Percentiles rank a stretch among this genome's conserved stretches.
These are phyloP conservation scores for Aramus guarauna DNA, from an alignment of 2,113 vertebrate genomes.

Conservation along the genomic window DNA sequence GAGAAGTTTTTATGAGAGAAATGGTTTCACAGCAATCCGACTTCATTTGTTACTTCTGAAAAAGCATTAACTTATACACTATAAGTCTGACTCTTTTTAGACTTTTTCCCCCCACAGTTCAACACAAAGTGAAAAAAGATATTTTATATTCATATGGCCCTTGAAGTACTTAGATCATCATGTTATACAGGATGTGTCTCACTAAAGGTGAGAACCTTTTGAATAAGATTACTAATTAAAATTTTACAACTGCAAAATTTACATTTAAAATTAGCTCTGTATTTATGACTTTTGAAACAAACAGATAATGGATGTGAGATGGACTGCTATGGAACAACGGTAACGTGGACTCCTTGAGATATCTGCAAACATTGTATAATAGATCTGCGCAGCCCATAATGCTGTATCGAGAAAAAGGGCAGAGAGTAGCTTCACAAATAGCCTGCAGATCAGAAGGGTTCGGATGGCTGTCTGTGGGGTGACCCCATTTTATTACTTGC, in stretches of 20 bases:
- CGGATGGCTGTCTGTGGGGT: not conserved
- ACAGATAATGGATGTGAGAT: not conserved
- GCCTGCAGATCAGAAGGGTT: not conserved
- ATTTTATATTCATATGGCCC: not conserved
- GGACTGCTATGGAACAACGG: not conserved
- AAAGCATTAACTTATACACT: not conserved
- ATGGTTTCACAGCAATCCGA: not conserved
- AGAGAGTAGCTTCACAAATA: not conserved
- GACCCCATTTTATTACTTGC: not conserved
- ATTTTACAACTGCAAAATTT: not conserved
- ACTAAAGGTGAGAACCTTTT: not conserved
- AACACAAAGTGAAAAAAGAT: not conserved
- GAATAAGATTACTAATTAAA: not conserved
- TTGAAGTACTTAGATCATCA: not conserved
- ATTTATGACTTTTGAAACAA: not conserved
- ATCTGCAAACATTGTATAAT: not conserved
- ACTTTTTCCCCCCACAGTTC: not conserved
- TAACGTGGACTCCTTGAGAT: fast-evolving
- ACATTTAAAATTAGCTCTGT: not conserved
- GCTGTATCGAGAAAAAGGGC: not conserved
- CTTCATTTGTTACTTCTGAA: not conserved
- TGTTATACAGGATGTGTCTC: not conserved
- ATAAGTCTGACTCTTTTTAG: not conserved
- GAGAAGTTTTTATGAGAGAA: not conserved
- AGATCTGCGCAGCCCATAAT: not conserved